phyloP scores from a whole-genome alignment of 1,140 invertebrate genomes.

The Brachionus koreanus region DNA sequence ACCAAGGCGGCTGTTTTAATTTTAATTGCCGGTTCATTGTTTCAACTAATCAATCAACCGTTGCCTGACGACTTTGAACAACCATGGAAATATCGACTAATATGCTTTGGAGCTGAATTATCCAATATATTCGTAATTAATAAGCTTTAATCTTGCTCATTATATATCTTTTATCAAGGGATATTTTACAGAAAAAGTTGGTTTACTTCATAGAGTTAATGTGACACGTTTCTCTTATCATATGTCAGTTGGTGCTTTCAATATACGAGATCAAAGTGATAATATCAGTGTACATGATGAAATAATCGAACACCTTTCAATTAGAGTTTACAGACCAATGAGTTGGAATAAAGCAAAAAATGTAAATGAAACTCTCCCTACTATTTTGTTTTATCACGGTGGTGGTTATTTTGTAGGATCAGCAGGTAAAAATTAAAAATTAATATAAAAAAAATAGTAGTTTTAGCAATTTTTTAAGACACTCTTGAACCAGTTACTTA shows the following conservation, averaged over 20 bases:
- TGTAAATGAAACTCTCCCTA: neutral
- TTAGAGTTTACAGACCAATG: slow-evolving; percentile 40
- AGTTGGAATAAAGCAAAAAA: neutral
- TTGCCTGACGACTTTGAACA: slow-evolving; percentile 37
- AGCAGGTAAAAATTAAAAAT: neutral
- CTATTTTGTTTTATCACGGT: slow-evolving; percentile 32
- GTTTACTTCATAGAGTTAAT: slow-evolving; percentile 19
- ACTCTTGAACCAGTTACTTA: slow-evolving; percentile 31
- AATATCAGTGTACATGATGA: slow-evolving; percentile 40
- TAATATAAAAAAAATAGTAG: neutral
- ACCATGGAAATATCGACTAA: slow-evolving; percentile 44
- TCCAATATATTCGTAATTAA: neutral
- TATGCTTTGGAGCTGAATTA: slow-evolving; percentile 33
- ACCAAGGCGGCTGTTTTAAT: neutral
- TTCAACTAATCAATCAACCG: slow-evolving; percentile 26
- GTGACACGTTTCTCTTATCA: slow-evolving; percentile 1
- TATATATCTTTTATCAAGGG: neutral
- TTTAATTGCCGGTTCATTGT: neutral
- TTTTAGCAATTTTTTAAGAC: neutral
- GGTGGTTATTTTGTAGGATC: slow-evolving; percentile 44
- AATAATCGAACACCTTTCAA: neutral
- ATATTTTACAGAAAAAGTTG: neutral
- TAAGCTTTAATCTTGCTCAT: neutral
- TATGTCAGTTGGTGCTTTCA: slow-evolving; percentile 19
- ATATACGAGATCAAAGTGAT: slow-evolving; percentile 28